These are phyloP conservation scores for Knipowitschia caucasica DNA, from an alignment of 2,797 vertebrate species.

Conservation along the genomic window DNA sequence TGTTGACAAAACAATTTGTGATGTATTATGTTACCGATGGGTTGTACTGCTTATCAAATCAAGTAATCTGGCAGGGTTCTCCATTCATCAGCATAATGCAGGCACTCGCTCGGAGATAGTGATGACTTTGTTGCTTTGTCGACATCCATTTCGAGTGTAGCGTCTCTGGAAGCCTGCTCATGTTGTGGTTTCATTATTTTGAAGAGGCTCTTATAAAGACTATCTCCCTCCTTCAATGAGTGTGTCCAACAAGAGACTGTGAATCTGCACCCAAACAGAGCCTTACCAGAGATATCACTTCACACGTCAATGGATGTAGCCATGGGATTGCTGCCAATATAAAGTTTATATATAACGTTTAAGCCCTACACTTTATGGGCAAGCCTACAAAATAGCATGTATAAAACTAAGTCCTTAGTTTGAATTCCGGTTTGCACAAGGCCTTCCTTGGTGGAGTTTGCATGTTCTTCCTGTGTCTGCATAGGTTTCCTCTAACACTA, in stretches of 20 bases:
- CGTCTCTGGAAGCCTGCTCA: slow-evolving; percentile 43
- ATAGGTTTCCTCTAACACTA: too few species aligned
- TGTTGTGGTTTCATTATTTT: slow-evolving; percentile 45
- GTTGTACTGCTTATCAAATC: slow-evolving; percentile 84
- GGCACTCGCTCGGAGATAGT: slow-evolving; percentile 60
- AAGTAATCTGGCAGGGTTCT: slow-evolving; percentile 78
- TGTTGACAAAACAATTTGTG: slow-evolving; percentile 87
- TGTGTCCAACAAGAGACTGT: slow-evolving; percentile 14
- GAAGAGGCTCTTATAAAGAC: slow-evolving; percentile 36
- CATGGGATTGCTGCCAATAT: too few species aligned
- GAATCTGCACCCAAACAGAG: slow-evolving; percentile 21
- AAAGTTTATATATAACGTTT: too few species aligned
- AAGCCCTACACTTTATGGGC: not conserved
- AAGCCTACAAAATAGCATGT: too few species aligned
- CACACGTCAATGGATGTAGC: slow-evolving; percentile 12
- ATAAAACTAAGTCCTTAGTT: too few species aligned
- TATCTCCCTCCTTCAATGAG: slow-evolving; percentile 28
- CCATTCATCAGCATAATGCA: slow-evolving; percentile 80
- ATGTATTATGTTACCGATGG: slow-evolving; percentile 82
- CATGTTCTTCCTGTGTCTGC: too few species aligned
- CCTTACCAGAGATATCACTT: slow-evolving; percentile 24
- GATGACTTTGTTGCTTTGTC: slow-evolving; percentile 70
- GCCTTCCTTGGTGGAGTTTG: too few species aligned
- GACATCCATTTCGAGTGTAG: slow-evolving; percentile 56
- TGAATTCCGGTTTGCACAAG: too few species aligned